Evolutionary conservation across 2,888 invertebrate species (phyloP), one percentile per base, ranked within the genome.

Genomic region (Hybos culiciformis): DNA sequence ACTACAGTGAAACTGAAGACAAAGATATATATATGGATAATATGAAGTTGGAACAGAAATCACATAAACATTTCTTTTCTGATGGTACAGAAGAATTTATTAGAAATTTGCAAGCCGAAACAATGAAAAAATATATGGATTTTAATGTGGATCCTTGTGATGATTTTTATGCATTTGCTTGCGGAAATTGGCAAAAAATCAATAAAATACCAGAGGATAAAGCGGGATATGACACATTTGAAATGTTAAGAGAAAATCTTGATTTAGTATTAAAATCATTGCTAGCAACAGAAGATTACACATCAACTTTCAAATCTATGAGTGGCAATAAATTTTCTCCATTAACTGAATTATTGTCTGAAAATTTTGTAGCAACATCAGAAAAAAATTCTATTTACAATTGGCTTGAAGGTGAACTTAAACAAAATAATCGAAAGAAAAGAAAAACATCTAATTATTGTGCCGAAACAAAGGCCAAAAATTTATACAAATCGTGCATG

Each of bases 181-280:
- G 82, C 59, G 90, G 90, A 1, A 86, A 86, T 54, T 91, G 90
- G 90, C 77, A 80, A 24, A 74, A 77, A 40, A 70, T 78, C 33
- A 85, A 91, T 64, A 83, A 86, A 0, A 86, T 92, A 55, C 92
- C 92, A 3, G 80, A 84, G 40, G 91, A 91, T 56, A 84, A 87
- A 65, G 80, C 85, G 6, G 80, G 83, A 56, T 91, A 84, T 62
- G 90, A 90, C 54, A 91, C 87, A 1, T 92, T 92, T 61, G 88
- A 88, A 68, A 84, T 86, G 73, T 68, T 92, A 6, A 72, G 87
- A 52, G 86, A 90, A 67, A 84, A 83, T 53, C 66, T 86, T 37
- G 83, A 85, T 57, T 58, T 71, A 1, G 77, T 81, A 2, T 62
- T 86, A 34, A 75, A 71, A 56, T 76, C 80, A 50, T 63, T 85